Percentiles rank a stretch among this genome's conserved stretches.
phyloP scores from a whole-genome alignment of 2,888 invertebrate genomes.

The Chelonus formosanus region DNA sequence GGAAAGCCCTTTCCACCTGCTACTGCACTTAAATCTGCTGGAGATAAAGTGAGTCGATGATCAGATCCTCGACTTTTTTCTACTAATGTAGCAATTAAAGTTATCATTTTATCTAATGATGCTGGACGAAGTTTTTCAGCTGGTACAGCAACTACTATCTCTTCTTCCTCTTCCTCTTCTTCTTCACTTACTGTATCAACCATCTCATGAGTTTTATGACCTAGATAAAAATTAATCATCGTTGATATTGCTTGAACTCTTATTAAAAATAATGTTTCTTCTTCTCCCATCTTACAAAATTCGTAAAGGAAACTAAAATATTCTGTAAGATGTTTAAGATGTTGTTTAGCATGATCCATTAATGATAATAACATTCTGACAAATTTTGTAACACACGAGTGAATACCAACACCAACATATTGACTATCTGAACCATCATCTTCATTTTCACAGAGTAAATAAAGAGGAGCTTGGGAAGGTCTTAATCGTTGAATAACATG shows the following conservation, averaged over 20 bases:
- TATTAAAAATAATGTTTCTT: conserved; percentile 88
- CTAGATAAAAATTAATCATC: conserved; percentile 92
- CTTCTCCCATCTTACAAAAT: conserved; percentile 95
- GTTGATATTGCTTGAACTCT: conserved; percentile 87
- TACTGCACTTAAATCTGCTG: conserved; percentile 82
- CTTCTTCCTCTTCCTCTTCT: conserved; percentile 70
- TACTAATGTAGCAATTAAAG: conserved; percentile 85
- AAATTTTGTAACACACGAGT: conserved; percentile 91
- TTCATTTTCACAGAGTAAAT: conserved; percentile 72
- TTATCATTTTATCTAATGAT: conserved; percentile 95
- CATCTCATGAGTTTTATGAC: conserved; percentile 79
- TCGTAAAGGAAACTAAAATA: conserved; percentile 92
- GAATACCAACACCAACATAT: conserved; percentile 70
- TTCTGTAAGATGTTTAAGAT: conserved; percentile 88
- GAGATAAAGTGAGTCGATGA: conserved; percentile 76
- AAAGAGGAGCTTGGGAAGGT: conserved; percentile 74
- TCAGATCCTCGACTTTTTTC: conserved; percentile 86
- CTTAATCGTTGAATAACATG: conserved; percentile 91
- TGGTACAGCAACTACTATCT: conserved; percentile 72
- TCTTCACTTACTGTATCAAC: conserved; percentile 78
- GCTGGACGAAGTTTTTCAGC: conserved; percentile 86
- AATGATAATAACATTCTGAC: conserved; percentile 86
- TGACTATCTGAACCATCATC: conserved; percentile 64
- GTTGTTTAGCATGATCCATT: conserved; percentile 88
- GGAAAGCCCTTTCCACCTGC: conserved; percentile 93